Percentiles rank a stretch among this genome's conserved stretches.
Evolutionary conservation across 2,797 vertebrate genomes (phyloP).

Genomic region (Gobio occitaniae): DNA sequence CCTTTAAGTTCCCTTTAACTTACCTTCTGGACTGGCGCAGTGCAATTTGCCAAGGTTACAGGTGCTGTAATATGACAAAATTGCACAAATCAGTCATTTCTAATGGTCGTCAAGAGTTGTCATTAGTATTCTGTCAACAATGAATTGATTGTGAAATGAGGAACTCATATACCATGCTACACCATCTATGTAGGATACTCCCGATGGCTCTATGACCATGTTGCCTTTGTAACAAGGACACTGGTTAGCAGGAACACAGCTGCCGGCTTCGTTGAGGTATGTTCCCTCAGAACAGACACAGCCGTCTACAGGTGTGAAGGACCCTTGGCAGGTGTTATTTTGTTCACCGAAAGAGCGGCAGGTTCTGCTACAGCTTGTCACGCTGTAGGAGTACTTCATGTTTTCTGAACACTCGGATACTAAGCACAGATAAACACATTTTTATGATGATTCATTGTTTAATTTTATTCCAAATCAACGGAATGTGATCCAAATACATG

Average conservation of each 20-base stretch:
- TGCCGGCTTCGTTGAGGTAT: slow-evolving; percentile 74
- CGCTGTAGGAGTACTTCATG: slow-evolving; percentile 78
- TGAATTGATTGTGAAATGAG: background rate
- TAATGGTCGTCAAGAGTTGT: background rate
- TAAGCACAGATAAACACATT: background rate
- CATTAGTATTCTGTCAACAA: background rate
- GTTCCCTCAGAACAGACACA: slow-evolving; percentile 82
- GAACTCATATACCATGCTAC: slow-evolving; percentile 66
- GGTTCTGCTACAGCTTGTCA: slow-evolving; percentile 79
- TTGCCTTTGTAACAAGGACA: slow-evolving; percentile 80
- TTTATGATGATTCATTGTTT: background rate
- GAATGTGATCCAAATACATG: background rate
- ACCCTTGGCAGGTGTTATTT: slow-evolving; percentile 73
- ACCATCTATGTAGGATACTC: slow-evolving; percentile 44
- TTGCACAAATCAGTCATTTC: background rate
- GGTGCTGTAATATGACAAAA: slow-evolving; percentile 71
- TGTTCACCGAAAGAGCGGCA: slow-evolving; percentile 79
- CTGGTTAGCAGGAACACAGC: slow-evolving; percentile 76
- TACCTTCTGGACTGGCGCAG: slow-evolving; percentile 70
- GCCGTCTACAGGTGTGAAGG: slow-evolving; percentile 77
- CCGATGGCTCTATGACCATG: slow-evolving; percentile 43
- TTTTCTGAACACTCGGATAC: slow-evolving; percentile 72
- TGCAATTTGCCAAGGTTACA: slow-evolving; percentile 79
- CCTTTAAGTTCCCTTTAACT: slow-evolving; percentile 35
- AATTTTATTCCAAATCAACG: background rate